phyloP scores from a whole-genome alignment of 2,113 vertebrate species.

The Acanthochromis polyacanthus region DNA sequence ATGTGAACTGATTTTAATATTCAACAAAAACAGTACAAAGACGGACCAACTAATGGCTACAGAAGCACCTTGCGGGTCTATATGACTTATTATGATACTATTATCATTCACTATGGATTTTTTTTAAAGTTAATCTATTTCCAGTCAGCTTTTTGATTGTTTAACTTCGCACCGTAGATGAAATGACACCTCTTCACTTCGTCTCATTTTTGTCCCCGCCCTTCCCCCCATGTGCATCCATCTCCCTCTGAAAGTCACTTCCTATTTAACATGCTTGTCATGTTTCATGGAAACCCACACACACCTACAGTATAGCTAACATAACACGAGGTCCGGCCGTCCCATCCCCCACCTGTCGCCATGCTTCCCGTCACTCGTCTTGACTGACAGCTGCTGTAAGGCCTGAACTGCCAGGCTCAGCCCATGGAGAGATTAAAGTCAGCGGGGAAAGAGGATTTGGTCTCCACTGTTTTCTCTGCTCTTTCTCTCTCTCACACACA shows the following conservation, averaged over 20 bases:
- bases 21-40: not conserved
- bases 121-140: not conserved
- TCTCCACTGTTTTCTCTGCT: conserved; percentile 47
- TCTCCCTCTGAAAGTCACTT: conserved; percentile 2
- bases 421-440: conserved; percentile 76
- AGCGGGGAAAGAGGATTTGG: conserved; percentile 80
- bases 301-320: conserved; percentile 17
- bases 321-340: conserved; percentile 16
- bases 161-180: not conserved
- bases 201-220: not conserved
- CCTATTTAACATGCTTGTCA: conserved; percentile 29
- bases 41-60: no score
- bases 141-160: not conserved
- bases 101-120: no score
- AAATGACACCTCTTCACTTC: not conserved
- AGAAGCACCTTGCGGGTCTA: not conserved
- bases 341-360: conserved; percentile 52
- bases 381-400: conserved; percentile 67
- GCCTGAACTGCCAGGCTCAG: conserved; percentile 63
- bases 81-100: no score
- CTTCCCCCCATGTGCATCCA: not conserved
- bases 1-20: no score
- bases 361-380: conserved; percentile 44
- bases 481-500: conserved; percentile 16
- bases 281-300: conserved; percentile 20